Conservation (phyloP, 2,888 invertebrate genomes). For the Pseudococcus jackbeardsleyi region DNA sequence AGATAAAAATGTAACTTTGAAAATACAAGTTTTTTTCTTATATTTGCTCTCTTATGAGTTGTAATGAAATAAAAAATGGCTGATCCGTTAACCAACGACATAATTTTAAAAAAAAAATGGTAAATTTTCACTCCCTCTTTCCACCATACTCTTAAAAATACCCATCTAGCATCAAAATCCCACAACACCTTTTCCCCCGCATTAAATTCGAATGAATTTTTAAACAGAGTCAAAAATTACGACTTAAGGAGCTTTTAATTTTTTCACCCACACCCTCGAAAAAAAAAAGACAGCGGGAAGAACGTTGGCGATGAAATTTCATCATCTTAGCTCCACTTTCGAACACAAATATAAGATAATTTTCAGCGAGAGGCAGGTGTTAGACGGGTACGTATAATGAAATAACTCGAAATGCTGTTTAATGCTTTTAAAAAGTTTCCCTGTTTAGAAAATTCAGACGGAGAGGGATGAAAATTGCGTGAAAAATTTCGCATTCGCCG, state of each 20-base stretch:
- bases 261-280: neutral
- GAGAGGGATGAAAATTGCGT: neutral
- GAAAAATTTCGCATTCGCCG: neutral
- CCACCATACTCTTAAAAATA: too few species aligned
- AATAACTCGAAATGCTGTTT: constrained; percentile 1
- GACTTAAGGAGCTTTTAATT: neutral
- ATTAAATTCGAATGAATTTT: too few species aligned
- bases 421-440: neutral
- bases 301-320: neutral
- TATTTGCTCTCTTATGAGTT: too few species aligned
- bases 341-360: constrained; percentile 7
- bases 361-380: neutral
- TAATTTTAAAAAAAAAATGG: too few species aligned
- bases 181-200: too few species aligned
- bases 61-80: too few species aligned
- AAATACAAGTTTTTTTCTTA: too few species aligned
- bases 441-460: neutral
- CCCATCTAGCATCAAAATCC: too few species aligned
- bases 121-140: too few species aligned
- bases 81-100: too few species aligned
- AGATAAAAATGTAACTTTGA: neutral
- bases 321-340: neutral
- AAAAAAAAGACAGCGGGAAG: neutral
- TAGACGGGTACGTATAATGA: neutral
- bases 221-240: too few species aligned